phyloP scores from a whole-genome alignment of 2,797 vertebrate species.

The Myiothlypis coronata region DNA sequence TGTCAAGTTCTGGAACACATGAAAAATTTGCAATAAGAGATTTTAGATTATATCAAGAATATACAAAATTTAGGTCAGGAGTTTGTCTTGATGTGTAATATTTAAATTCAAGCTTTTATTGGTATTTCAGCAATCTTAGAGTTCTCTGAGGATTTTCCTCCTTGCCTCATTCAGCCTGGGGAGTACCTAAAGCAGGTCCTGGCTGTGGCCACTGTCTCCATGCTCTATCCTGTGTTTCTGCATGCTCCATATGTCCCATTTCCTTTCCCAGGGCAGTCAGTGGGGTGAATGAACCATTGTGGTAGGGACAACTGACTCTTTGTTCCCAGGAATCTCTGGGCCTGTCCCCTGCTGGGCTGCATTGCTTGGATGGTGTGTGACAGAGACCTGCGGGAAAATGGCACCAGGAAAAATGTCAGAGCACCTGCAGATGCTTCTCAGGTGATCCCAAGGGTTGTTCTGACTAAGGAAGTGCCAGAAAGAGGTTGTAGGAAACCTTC shows the following conservation, averaged over 20 bases:
- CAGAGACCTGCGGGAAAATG: background rate
- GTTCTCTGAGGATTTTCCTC: background rate
- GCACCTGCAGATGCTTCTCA: background rate
- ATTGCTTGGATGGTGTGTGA: background rate
- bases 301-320: background rate
- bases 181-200: rapidly evolving
- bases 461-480: background rate
- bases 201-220: background rate
- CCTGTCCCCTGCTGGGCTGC: rapidly evolving
- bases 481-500: background rate
- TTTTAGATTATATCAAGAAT: background rate
- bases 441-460: background rate
- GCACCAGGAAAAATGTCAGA: background rate
- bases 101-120: background rate
- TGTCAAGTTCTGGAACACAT: background rate
- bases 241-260: rapidly evolving
- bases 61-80: background rate
- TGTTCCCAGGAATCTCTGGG: background rate
- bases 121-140: background rate
- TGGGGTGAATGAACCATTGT: background rate
- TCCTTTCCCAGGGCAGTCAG: background rate
- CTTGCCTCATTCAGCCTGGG: background rate
- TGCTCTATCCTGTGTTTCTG: background rate
- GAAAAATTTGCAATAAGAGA: background rate
- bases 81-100: background rate